Evolutionary conservation across 2,888 invertebrate species (phyloP).

Genomic region (Troides aeacus): DNA sequence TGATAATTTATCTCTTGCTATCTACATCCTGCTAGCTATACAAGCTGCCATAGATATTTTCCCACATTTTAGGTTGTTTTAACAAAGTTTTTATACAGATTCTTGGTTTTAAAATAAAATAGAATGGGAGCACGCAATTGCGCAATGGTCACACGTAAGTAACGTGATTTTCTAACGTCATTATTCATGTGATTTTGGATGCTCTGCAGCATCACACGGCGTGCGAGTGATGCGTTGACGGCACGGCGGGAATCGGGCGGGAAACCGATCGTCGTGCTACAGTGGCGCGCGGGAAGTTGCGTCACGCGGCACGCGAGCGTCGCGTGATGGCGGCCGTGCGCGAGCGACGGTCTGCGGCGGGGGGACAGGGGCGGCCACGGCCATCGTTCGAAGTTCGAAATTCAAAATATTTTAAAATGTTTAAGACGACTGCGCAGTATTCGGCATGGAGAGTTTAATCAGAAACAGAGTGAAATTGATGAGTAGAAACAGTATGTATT

Average conservation of each 20-base stretch:
- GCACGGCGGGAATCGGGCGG: conserved; percentile 13
- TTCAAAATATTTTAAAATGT: neutral
- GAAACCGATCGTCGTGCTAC: conserved; percentile 4
- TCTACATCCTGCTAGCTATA: no score
- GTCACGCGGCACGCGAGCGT: conserved; percentile 22
- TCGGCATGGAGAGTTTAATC: no score
- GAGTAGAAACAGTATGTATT: no score
- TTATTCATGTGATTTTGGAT: conserved; percentile 2
- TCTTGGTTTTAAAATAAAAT: no score
- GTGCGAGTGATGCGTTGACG: conserved; percentile 19
- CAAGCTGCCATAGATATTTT: no score
- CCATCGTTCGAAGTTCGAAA: neutral
- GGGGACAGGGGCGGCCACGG: neutral
- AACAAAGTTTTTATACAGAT: no score
- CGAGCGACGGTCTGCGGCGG: neutral
- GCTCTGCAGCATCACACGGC: conserved; percentile 4
- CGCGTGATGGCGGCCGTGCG: conserved; percentile 23
- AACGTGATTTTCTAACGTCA: conserved; percentile 17
- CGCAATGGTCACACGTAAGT: neutral
- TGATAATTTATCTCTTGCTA: no score
- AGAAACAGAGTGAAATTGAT: no score
- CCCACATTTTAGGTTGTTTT: no score
- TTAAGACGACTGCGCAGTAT: neutral
- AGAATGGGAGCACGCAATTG: neutral
- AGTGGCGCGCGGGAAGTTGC: conserved; percentile 21